Conservation (phyloP, 2,888 invertebrate species). For the Prosapia bicincta region DNA sequence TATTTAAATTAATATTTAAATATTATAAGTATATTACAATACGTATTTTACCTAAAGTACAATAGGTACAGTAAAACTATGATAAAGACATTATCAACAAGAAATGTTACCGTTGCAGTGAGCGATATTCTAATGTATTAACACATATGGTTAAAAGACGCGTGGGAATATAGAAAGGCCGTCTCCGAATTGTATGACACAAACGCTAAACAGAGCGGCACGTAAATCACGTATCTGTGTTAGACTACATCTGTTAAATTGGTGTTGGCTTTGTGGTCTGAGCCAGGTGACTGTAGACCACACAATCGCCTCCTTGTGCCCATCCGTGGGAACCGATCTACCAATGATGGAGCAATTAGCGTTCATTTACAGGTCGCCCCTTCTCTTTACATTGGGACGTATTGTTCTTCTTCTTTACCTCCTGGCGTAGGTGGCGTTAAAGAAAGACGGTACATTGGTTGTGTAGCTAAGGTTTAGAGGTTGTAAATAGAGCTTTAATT, state of each 20-base stretch:
- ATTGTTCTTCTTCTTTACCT: not conserved
- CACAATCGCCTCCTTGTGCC: not conserved
- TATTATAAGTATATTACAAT: too few relatives aligned
- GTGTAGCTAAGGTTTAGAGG: too few relatives aligned
- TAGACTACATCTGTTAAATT: not conserved
- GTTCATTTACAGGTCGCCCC: not conserved
- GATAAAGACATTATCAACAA: too few relatives aligned
- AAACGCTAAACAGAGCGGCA: not conserved
- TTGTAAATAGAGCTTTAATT: too few relatives aligned
- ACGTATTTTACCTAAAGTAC: too few relatives aligned
- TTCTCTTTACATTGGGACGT: not conserved
- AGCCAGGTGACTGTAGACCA: not conserved
- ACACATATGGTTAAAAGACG: too few relatives aligned
- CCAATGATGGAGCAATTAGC: not conserved
- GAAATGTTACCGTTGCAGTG: too few relatives aligned
- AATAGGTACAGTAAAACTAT: too few relatives aligned
- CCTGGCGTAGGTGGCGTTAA: too few relatives aligned
- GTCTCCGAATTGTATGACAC: not conserved
- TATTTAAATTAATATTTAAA: too few relatives aligned
- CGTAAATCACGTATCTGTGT: not conserved
- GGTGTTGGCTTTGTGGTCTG: not conserved
- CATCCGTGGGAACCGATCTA: not conserved
- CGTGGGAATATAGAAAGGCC: not conserved
- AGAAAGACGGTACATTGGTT: too few relatives aligned
- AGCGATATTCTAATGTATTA: too few relatives aligned